Evolutionary conservation across 2,113 vertebrate genomes (phyloP).

Genomic region (Talpa occidentalis): DNA sequence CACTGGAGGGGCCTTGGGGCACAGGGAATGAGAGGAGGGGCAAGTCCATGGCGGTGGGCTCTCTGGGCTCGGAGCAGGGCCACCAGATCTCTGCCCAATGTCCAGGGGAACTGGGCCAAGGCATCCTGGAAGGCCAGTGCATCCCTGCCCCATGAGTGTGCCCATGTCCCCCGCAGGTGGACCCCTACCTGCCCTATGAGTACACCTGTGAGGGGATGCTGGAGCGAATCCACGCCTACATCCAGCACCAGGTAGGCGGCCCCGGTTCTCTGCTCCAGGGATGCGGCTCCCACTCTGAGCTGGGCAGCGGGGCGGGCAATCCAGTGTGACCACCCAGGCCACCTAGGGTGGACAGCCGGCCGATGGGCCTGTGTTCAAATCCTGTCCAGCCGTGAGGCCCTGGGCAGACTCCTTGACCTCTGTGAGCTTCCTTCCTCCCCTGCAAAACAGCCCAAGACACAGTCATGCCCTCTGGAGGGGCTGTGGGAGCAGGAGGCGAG

Average conservation of each 20-base stretch:
- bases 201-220: slow-evolving; percentile 98
- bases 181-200: slow-evolving; percentile 97
- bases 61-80: neutral
- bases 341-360: neutral
- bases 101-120: fast-evolving
- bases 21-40: neutral
- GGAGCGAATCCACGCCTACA: slow-evolving; percentile 95
- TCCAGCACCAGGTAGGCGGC: slow-evolving; percentile 94
- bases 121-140: too few species aligned
- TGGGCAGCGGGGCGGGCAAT: fast-evolving
- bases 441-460: fast-evolving
- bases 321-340: neutral
- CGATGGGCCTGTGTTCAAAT: neutral
- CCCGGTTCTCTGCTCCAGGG: neutral
- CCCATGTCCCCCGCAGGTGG: slow-evolving; percentile 88
- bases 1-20: fast-evolving
- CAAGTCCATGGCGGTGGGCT: fast-evolving
- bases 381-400: neutral
- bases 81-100: neutral
- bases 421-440: neutral
- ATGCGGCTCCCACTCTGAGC: too few species aligned
- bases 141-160: neutral
- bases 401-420: neutral
- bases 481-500: neutral
- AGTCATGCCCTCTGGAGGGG: fast-evolving